phyloP scores from a whole-genome alignment of 2,888 invertebrate genomes.

The Dichetophora obliterata region DNA sequence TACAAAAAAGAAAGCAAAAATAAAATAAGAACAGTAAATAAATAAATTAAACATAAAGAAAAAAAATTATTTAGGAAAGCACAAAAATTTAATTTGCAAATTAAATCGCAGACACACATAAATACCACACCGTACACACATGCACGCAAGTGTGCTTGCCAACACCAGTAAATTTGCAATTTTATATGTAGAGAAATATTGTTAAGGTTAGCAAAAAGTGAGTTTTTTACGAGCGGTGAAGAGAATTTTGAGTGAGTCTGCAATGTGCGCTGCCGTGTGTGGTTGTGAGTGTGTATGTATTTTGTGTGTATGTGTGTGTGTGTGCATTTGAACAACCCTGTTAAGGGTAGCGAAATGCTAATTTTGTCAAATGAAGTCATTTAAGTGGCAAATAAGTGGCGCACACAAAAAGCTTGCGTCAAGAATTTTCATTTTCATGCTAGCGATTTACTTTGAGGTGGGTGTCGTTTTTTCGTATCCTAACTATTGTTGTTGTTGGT shows the following conservation, averaged over 20 bases:
- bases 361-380: slow-evolving; percentile 34
- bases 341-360: slow-evolving; percentile 19
- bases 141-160: neutral
- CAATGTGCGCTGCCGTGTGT: no score
- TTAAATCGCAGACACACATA: neutral
- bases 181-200: slow-evolving; percentile 5
- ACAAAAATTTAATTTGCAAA: slow-evolving; percentile 12
- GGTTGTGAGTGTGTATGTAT: neutral
- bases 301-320: neutral
- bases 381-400: slow-evolving; percentile 14
- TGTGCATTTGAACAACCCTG: neutral
- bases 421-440: slow-evolving; percentile 11
- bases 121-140: neutral
- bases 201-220: neutral
- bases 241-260: neutral
- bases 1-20: no score
- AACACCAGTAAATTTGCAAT: slow-evolving; percentile 26
- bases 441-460: neutral
- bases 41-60: neutral
- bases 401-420: slow-evolving; percentile 1
- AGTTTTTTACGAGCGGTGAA: neutral
- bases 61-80: neutral
- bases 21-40: no score
- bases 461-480: neutral
- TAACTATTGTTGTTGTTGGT: neutral